Evolutionary conservation across 2,888 invertebrate species (phyloP), one percentile per base, ranked within the genome.

Genomic region (Eupelmus urozonus): DNA sequence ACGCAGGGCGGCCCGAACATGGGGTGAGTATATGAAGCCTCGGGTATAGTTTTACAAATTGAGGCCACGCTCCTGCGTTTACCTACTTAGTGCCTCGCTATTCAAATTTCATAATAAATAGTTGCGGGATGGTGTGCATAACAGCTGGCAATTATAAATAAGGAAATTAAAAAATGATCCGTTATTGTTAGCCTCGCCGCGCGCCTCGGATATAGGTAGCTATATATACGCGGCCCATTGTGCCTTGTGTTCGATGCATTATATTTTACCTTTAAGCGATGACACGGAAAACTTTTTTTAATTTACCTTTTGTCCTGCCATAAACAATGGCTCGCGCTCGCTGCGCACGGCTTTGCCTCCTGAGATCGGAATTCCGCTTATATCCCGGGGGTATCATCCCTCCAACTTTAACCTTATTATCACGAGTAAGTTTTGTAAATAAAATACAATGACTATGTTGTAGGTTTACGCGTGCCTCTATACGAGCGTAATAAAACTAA

Each of bases 1-100:
- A 97, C 97, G 4, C 96, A 96, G 90, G 97, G 97, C 29, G 97
- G 97, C 79, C 97, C 97, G 16, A 94, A 93, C 84, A 94, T 96
- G 90, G 97, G 97, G 95, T 96, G 90, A 92, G 85, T 74, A 34
- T 34, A 34, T n/a, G n/a, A n/a, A n/a, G n/a, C n/a, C n/a, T n/a
- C n/a, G n/a, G n/a, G n/a, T n/a, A n/a, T n/a, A n/a, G n/a, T n/a
- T n/a, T n/a, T n/a, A n/a, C n/a, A n/a, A n/a, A n/a, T n/a, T n/a
- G n/a, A n/a, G n/a, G n/a, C n/a, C n/a, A n/a, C n/a, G n/a, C n/a
- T n/a, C n/a, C n/a, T n/a, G n/a, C n/a, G n/a, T n/a, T n/a, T n/a
- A n/a, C n/a, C n/a, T n/a, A n/a, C n/a, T n/a, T n/a, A n/a, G n/a
- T n/a, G n/a, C n/a, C n/a, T n/a, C n/a, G n/a, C n/a, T n/a, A n/a